Conservation (phyloP, 1,140 invertebrate genomes). For the Caenorhabditis elegans region WBcel235 BX284604.4:15536501-15537000, state of each 20-base stretch:
- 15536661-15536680: conserved; percentile 32
- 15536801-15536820: background rate
- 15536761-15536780: background rate
- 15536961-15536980: no score
- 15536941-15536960: no score
- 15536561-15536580: no score
- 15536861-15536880: no score
- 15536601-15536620: conserved; percentile 24
- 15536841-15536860: conserved; percentile 40
- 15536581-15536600: background rate
- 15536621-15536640: conserved; percentile 31
- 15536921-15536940: no score
- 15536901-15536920: no score
- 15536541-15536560: conserved; percentile 45
- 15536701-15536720: conserved; percentile 38
- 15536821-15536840: background rate
- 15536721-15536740: conserved; percentile 38
- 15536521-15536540: conserved; percentile 45
- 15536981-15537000: no score
- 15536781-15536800: background rate
- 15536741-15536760: background rate
- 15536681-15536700: conserved; percentile 33
- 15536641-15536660: background rate
- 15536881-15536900: no score
- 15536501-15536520: conserved; percentile 25